These are phyloP conservation scores for Notarius quadriscutis DNA, from an alignment of 2,113 vertebrate species.

Conservation along the genomic window DNA sequence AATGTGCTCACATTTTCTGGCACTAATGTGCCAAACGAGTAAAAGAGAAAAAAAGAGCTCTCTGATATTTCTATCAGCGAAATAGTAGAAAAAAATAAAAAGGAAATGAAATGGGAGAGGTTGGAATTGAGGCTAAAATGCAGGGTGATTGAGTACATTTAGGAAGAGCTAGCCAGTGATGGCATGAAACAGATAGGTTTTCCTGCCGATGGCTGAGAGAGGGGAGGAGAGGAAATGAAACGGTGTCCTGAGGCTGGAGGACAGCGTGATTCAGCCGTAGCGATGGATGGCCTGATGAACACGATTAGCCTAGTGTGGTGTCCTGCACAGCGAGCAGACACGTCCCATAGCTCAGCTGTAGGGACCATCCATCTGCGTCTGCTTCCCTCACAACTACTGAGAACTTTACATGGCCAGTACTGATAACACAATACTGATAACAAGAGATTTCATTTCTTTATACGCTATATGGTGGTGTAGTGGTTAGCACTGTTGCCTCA, in stretches of 20 bases:
- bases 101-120: background rate
- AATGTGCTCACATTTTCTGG: background rate
- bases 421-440: too few species aligned
- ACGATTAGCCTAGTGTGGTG: slow-evolving; percentile 33
- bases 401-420: background rate
- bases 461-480: background rate
- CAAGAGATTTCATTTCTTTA: background rate
- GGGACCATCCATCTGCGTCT: slow-evolving; percentile 29
- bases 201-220: slow-evolving; percentile 12
- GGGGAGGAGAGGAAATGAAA: slow-evolving; percentile 27
- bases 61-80: slow-evolving; percentile 9
- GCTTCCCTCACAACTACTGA: background rate
- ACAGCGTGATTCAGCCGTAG: slow-evolving; percentile 22
- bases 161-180: slow-evolving; percentile 23
- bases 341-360: slow-evolving; percentile 9
- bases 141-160: slow-evolving; percentile 34
- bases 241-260: slow-evolving; percentile 2
- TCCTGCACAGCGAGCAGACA: slow-evolving; percentile 22
- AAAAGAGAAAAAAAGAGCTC: background rate
- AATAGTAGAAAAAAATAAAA: background rate
- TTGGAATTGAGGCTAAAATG: slow-evolving; percentile 16
- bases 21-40: background rate
- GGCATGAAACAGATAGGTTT: slow-evolving; percentile 30
- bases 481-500: too few species aligned
- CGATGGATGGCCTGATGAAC: slow-evolving; percentile 48